A percentile compares a stretch with the other conserved stretches of the same genome.
phyloP scores from a whole-genome alignment of 2,888 invertebrate species.

The Stenichneumon culpator region DNA sequence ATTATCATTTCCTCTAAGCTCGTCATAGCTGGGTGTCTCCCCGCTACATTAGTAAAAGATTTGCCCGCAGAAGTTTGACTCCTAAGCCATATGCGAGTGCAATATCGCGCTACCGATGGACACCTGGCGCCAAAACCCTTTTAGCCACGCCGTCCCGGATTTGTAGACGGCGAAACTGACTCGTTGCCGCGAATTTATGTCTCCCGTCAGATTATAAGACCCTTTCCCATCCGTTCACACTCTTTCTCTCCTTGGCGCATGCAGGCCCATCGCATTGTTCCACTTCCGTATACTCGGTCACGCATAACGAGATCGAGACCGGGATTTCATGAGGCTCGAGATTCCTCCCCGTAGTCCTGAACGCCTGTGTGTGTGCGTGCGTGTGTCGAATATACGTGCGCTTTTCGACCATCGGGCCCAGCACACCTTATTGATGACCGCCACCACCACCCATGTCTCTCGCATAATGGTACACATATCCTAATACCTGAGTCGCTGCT shows the following conservation, averaged over 20 bases:
- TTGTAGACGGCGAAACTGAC: slow-evolving; percentile 81
- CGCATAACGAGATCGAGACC: slow-evolving; percentile 81
- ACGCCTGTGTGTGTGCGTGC: neutral
- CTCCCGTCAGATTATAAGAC: slow-evolving; percentile 82
- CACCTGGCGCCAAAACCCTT: slow-evolving; percentile 82
- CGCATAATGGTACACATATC: neutral
- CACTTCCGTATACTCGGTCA: slow-evolving; percentile 81
- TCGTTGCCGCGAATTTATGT: slow-evolving; percentile 84
- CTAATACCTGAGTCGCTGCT: neutral
- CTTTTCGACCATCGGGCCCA: neutral
- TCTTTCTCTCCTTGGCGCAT: slow-evolving; percentile 68
- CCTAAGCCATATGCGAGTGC: neutral
- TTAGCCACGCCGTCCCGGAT: slow-evolving; percentile 79
- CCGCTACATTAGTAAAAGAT: slow-evolving; percentile 18
- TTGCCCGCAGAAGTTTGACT: slow-evolving; percentile 26
- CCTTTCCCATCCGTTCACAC: slow-evolving; percentile 51
- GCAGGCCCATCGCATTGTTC: slow-evolving; percentile 73
- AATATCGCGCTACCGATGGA: slow-evolving; percentile 23
- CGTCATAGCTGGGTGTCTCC: neutral
- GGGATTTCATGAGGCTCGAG: slow-evolving; percentile 74
- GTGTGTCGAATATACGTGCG: neutral
- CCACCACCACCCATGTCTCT: slow-evolving; percentile 15
- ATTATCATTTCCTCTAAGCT: slow-evolving; percentile 28
- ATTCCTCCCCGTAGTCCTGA: slow-evolving; percentile 30
- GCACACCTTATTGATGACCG: slow-evolving; percentile 51